Evolutionary conservation across 2,888 invertebrate species (phyloP).

Genomic region (Tortrix viridana): DNA sequence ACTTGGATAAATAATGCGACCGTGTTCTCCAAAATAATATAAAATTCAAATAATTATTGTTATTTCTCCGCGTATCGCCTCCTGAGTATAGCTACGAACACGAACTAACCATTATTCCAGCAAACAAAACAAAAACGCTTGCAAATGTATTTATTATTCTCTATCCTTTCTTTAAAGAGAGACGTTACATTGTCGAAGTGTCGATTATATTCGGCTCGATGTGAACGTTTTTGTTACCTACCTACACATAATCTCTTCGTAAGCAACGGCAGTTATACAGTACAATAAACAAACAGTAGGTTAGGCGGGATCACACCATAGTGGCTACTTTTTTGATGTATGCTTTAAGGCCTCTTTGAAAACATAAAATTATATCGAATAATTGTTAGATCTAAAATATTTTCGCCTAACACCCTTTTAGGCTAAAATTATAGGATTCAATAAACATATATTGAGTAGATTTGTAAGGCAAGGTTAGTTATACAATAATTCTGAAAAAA

Average conservation of each 20-base stretch:
- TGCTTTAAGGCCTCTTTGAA: no score
- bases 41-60: no score
- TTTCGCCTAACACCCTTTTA: no score
- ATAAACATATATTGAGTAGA: no score
- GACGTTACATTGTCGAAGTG: constrained; percentile 31
- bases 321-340: not conserved
- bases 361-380: no score
- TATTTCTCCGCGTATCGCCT: no score
- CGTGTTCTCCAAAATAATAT: no score
- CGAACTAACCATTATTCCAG: constrained; percentile 12
- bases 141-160: constrained; percentile 25
- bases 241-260: constrained; percentile 36
- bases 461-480: no score
- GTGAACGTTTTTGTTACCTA: constrained; percentile 34
- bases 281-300: constrained; percentile 17
- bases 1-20: no score
- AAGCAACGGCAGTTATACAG: constrained; percentile 21
- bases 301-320: not conserved
- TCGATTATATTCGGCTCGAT: constrained; percentile 35
- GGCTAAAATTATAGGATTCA: no score
- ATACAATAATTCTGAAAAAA: no score
- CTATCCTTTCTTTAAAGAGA: constrained; percentile 19
- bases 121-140: constrained; percentile 14
- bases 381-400: no score
- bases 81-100: not conserved